Evolutionary conservation across 1,140 invertebrate species (phyloP).

Genomic region (Drosophila littoralis): DNA sequence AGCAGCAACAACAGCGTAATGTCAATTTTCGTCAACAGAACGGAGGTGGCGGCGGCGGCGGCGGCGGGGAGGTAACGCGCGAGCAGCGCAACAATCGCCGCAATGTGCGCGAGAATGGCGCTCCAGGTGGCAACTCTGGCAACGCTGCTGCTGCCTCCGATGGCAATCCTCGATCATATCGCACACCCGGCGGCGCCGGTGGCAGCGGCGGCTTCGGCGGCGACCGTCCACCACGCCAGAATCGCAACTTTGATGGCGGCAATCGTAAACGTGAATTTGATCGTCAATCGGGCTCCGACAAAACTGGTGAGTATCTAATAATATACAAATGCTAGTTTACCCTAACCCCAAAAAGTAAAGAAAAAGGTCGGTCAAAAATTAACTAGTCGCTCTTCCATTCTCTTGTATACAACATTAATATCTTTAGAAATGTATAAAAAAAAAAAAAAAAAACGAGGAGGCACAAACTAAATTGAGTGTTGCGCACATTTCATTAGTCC

Average conservation of each 20-base stretch:
- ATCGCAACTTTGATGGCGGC: conserved; percentile 88
- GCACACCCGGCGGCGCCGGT: conserved; percentile 36
- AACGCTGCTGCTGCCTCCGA: conserved; percentile 81
- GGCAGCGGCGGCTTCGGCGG: conserved; percentile 42
- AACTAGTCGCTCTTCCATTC: not conserved
- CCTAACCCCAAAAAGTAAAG: conserved; percentile 26
- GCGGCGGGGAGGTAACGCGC: conserved; percentile 85
- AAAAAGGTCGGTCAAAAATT: not conserved
- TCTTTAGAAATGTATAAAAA: not conserved
- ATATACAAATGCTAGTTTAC: not conserved
- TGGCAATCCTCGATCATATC: conserved; percentile 84
- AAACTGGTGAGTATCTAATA: conserved; percentile 88
- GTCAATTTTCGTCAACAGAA: conserved; percentile 83
- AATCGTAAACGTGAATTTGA: conserved; percentile 94
- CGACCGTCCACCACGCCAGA: conserved; percentile 82
- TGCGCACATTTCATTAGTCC: conserved; percentile 28
- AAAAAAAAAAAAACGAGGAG: not conserved
- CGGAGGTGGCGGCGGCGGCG: conserved; percentile 28
- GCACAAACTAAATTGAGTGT: conserved; percentile 3
- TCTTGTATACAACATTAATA: not conserved
- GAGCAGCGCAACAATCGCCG: conserved; percentile 90
- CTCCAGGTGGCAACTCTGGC: conserved; percentile 85
- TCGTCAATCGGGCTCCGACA: conserved; percentile 96
- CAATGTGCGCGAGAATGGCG: conserved; percentile 87
- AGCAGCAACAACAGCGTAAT: conserved; percentile 70